Percentiles rank a stretch among this genome's conserved stretches.
These are phyloP conservation scores for Agrotis clavis DNA, from an alignment of 2,888 invertebrate species.

Conservation along the genomic window DNA sequence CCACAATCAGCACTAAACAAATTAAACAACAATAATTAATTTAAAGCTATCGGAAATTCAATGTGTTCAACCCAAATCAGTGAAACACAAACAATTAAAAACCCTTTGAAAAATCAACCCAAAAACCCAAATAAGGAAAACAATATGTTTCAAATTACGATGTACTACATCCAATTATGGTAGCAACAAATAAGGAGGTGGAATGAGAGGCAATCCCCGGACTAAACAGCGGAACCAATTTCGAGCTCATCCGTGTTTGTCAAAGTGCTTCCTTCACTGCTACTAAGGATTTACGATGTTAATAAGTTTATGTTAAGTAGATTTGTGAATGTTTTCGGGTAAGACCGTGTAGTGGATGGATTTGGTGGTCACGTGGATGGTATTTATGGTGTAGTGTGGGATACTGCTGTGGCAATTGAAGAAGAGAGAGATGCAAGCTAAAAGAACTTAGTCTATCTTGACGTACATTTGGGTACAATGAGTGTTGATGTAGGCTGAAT, in stretches of 20 bases:
- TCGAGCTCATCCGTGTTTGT: constrained; percentile 87
- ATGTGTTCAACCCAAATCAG: neutral
- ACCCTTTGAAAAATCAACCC: constrained; percentile 3
- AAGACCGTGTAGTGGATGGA: constrained; percentile 5
- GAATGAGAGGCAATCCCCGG: constrained; percentile 78
- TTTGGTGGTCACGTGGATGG: neutral
- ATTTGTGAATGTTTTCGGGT: constrained; percentile 32
- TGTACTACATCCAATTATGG: constrained; percentile 76
- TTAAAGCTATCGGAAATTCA: neutral
- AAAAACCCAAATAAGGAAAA: constrained; percentile 40
- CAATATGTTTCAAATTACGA: constrained; percentile 67
- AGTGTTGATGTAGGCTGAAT: neutral
- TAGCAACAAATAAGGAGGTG: constrained; percentile 75
- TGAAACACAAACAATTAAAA: constrained; percentile 1
- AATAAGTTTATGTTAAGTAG: constrained; percentile 53
- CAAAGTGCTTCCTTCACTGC: constrained; percentile 80
- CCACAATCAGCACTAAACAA: neutral
- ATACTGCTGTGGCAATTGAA: neutral
- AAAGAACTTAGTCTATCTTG: neutral
- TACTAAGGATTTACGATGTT: constrained; percentile 70
- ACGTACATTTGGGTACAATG: neutral
- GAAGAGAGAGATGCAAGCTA: neutral
- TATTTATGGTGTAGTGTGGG: neutral
- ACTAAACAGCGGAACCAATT: constrained; percentile 89
- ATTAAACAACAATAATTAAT: neutral